These are phyloP conservation scores for Arion vulgaris DNA, from an alignment of 1,140 invertebrate species.

Conservation along the genomic window DNA sequence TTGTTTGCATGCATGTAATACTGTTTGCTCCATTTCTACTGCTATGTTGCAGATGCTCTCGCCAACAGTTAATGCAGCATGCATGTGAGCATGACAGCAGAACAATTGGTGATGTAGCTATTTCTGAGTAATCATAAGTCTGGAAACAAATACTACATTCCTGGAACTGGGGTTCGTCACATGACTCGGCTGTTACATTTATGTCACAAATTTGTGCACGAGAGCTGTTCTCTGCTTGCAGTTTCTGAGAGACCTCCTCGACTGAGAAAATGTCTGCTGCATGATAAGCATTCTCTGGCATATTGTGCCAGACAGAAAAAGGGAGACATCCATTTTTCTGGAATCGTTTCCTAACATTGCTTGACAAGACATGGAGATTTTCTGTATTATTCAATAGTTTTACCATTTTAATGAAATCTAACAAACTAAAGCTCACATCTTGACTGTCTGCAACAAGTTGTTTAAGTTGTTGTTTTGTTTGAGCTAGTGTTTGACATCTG, in stretches of 20 bases:
- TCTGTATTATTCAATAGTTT: too few species aligned
- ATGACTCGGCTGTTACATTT: background rate
- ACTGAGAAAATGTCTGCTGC: background rate
- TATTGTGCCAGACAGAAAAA: background rate
- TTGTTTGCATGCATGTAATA: background rate
- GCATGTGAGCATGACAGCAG: conserved; percentile 15
- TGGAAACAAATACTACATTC: conserved; percentile 7
- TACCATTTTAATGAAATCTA: too few species aligned
- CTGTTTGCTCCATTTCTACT: background rate
- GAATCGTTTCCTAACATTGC: too few species aligned
- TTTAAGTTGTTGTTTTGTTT: conserved; percentile 8
- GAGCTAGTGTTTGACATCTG: background rate
- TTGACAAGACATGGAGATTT: too few species aligned
- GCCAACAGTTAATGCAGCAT: conserved; percentile 21
- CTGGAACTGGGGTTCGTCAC: too few species aligned
- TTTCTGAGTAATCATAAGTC: background rate
- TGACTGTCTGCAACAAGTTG: too few species aligned
- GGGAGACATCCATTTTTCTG: background rate
- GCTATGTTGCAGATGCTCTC: background rate
- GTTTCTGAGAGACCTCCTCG: background rate
- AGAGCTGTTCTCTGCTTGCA: background rate
- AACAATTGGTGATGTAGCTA: background rate
- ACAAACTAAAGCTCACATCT: too few species aligned
- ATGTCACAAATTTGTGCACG: background rate
- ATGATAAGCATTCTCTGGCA: background rate